Evolutionary conservation across 2,888 invertebrate species (phyloP).

Genomic region (Allolobophora icterica): DNA sequence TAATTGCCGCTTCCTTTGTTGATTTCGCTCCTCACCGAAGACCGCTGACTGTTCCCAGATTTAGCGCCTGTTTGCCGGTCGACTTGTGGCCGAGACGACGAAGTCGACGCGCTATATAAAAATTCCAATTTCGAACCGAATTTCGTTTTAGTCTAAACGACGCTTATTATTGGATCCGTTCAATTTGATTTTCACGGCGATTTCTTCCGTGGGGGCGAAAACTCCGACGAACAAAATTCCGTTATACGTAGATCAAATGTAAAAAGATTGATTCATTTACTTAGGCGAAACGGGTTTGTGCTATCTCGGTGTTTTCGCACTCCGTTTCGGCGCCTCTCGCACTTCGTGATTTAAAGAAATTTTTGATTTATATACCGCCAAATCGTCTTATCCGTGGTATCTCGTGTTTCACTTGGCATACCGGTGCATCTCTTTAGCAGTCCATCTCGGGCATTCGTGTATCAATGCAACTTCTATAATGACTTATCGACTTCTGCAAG

Average conservation of each 20-base stretch:
- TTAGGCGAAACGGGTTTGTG: no score
- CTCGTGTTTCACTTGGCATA: no score
- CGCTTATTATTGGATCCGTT: constrained; percentile 17
- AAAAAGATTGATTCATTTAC: constrained; percentile 6
- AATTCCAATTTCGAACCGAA: not conserved
- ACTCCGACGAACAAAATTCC: not conserved
- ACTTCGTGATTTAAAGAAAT: constrained; percentile 9
- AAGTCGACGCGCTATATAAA: not conserved
- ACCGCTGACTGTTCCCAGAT: not conserved
- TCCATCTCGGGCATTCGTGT: no score
- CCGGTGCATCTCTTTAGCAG: no score
- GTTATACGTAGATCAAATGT: not conserved
- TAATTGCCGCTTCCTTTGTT: constrained; percentile 17
- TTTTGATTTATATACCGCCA: not conserved
- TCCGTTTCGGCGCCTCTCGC: not conserved
- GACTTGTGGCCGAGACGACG: not conserved
- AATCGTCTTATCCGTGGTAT: not conserved
- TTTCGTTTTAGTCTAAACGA: not conserved
- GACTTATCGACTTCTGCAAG: no score
- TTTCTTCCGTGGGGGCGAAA: not conserved
- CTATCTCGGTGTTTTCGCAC: not conserved
- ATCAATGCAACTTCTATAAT: no score
- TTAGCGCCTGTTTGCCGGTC: not conserved
- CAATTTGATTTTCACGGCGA: constrained; percentile 2
- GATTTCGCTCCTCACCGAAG: not conserved